A percentile compares a stretch with the other conserved stretches of the same genome.
phyloP scores from a whole-genome alignment of 1,140 invertebrate species.

The Trichoplusia ni region DNA sequence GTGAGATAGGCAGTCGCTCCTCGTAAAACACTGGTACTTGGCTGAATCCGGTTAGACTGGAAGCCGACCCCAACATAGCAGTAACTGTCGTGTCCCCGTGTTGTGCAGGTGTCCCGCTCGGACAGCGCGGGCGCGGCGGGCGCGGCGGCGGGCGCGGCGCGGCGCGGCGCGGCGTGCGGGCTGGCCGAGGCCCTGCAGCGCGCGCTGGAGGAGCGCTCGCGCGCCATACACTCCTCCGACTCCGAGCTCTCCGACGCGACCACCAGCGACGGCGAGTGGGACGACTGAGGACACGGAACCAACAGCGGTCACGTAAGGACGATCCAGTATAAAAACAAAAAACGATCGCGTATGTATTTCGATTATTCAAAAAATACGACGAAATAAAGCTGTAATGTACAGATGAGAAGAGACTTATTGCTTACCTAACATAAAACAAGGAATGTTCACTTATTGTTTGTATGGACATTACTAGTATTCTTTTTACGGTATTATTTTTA shows the following conservation, averaged over 20 bases:
- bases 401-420: no score
- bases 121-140: constrained; percentile 35
- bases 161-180: constrained; percentile 79
- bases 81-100: neutral
- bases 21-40: no score
- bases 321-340: neutral
- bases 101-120: constrained; percentile 43
- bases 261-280: constrained; percentile 87
- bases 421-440: no score
- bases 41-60: no score
- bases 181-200: constrained; percentile 90
- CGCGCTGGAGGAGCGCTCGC: constrained; percentile 87
- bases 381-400: no score
- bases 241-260: constrained; percentile 83
- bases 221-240: constrained; percentile 86
- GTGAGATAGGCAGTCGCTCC: no score
- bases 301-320: neutral
- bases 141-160: constrained; percentile 28
- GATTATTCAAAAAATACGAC: no score
- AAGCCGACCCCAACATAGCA: neutral
- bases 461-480: no score
- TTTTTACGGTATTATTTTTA: no score
- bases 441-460: no score
- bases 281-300: constrained; percentile 73
- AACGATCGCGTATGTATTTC: no score